Evolutionary conservation across 2,888 invertebrate genomes (phyloP), one percentile per base, ranked within the genome.

Genomic region (Polyommatus iphigenia): DNA sequence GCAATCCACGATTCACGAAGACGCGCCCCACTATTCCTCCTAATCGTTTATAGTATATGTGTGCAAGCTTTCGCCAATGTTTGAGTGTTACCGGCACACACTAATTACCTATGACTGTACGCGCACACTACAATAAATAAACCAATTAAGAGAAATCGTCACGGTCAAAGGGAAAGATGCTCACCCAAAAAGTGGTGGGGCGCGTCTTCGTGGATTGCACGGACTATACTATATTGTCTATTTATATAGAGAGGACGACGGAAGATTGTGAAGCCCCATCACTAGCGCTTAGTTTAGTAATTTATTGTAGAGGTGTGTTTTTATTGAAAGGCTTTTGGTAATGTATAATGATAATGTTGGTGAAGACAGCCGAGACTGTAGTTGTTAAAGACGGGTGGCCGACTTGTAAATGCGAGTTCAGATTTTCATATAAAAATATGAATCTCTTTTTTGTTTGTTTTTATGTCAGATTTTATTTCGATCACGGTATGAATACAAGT

Each of bases 221-320:
- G 24, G 24, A 24, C 24, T 24, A 24, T 24, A 1, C 24, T 24
- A 2, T 24, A 24, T 24, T 24, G 24, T 24, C 13, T 50, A 15
- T 67, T 29, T 20, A 62, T 67, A 24, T 62, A 4, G 20, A 3
- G 6, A 29, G 15, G 29, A 24, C 29, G 50, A 75, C 32, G 13
- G 15, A 29, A 29, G 67, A 67, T 67, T 15, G 67, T 15, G 29
- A 15, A 32, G 13, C 67, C 62, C 50, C 7, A 75, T 20, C 20
- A 24, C 20, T 73, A 50, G 73, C 20, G n/a, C 46, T 3, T 54
- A 75, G 18, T 18, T 13, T 54, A 75, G 75, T 75, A 54, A 75
- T 15, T 75, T 75, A 75, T 75, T 75, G 50, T 73, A 73, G 72
- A 46, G 54, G 50, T 75, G 46, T 73, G 24, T 2, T 46, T 73